A percentile compares a stretch with the other conserved stretches of the same genome.
Conservation (phyloP, 1,140 invertebrate species). For the Lordiphosa stackelbergi region DNA sequence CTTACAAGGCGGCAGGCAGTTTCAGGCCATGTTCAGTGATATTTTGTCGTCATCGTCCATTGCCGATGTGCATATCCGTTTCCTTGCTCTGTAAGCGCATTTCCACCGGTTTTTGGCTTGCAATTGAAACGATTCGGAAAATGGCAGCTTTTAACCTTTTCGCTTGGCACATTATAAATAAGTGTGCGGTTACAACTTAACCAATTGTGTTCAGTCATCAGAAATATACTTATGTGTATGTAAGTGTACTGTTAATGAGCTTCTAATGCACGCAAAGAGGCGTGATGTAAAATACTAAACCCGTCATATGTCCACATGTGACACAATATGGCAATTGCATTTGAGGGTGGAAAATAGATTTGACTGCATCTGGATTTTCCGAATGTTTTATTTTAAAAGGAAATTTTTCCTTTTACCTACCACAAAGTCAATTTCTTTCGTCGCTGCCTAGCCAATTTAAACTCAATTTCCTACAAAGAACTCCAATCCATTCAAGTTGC, state of each 20-base stretch:
- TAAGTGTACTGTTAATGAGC: conserved; percentile 31
- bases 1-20: conserved; percentile 29
- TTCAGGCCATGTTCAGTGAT: conserved; percentile 41
- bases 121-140: conserved; percentile 38
- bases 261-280: conserved; percentile 52
- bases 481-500: conserved; percentile 45
- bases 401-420: conserved; percentile 7
- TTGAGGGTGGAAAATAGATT: conserved; percentile 12
- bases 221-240: conserved; percentile 13
- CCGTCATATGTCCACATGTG: conserved; percentile 39
- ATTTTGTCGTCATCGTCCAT: conserved; percentile 28
- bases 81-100: conserved; percentile 44
- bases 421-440: conserved; percentile 13
- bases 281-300: conserved; percentile 26
- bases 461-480: conserved; percentile 52
- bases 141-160: conserved; percentile 66
- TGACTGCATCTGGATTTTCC: background rate
- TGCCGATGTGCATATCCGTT: conserved; percentile 64
- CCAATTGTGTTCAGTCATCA: conserved; percentile 8
- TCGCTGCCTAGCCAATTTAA: conserved; percentile 42
- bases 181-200: conserved; percentile 6
- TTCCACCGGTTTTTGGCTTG: conserved; percentile 26
- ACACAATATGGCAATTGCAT: conserved; percentile 18
- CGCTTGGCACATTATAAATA: conserved; percentile 44
- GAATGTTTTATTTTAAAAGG: background rate